A percentile compares a stretch with the other conserved stretches of the same genome.
Conservation (phyloP, 37 sponge, comb jelly and placozoan species). For the Crambe crambe region DNA sequence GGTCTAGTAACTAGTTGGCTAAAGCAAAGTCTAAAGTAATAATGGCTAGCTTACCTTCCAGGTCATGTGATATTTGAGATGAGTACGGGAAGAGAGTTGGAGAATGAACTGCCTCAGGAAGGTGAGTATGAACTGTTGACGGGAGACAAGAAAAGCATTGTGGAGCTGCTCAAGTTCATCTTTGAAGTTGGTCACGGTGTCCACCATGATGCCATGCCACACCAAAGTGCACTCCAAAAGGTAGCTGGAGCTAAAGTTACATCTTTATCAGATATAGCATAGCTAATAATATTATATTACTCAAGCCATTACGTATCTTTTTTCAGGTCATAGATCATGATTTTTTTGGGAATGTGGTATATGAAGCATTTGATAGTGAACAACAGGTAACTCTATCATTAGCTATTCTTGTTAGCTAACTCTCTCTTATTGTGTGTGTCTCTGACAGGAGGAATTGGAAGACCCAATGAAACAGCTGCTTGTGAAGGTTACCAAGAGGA, state of each 20-base stretch:
- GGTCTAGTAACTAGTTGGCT: too few species aligned
- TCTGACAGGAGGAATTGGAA: too few species aligned
- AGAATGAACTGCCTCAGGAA: background rate
- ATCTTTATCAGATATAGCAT: too few species aligned
- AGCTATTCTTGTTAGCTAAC: too few species aligned
- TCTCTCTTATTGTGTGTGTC: too few species aligned
- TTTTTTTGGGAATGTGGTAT: background rate
- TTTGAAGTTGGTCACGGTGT: background rate
- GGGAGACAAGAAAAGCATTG: background rate
- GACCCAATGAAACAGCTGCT: background rate
- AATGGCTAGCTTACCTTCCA: too few species aligned
- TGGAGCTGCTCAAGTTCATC: background rate
- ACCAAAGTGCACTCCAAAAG: background rate
- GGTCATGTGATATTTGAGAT: background rate
- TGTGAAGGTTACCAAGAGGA: background rate
- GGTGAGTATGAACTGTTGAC: background rate
- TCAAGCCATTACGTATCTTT: too few species aligned
- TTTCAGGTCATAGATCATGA: background rate
- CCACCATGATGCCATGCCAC: background rate
- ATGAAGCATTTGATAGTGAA: background rate
- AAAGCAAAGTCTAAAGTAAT: too few species aligned
- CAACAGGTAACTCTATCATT: too few species aligned
- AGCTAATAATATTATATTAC: too few species aligned
- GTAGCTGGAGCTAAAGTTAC: background rate
- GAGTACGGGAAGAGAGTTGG: background rate